These are phyloP conservation scores for Virgularia gustaviana DNA, from an alignment of 92 coral and sea anemone genomes.

Conservation along the genomic window DNA sequence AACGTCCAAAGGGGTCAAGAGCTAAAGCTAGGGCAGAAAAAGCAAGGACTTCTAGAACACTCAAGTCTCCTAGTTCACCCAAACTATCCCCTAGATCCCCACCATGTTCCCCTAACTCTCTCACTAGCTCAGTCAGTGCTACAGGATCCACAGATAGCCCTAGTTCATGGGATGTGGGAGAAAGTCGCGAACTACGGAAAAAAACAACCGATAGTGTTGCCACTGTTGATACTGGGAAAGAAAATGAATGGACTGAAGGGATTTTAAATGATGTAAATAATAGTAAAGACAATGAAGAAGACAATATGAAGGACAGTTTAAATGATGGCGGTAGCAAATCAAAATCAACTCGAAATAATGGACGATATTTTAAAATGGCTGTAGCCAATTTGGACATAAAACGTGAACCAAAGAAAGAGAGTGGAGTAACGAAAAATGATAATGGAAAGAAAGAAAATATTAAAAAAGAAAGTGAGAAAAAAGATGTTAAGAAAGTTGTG, in stretches of 20 bases:
- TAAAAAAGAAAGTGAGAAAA: slow-evolving; percentile 41
- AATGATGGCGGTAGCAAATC: slow-evolving; percentile 22
- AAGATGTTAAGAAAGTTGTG: slow-evolving; percentile 23
- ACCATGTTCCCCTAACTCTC: slow-evolving; percentile 18
- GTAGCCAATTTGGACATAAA: slow-evolving; percentile 34
- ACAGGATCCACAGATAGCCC: slow-evolving; percentile 30
- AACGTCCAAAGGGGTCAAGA: slow-evolving; percentile 1
- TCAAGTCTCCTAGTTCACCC: slow-evolving; percentile 21
- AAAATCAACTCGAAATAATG: background rate
- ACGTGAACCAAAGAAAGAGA: slow-evolving; percentile 3
- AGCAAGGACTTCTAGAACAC: background rate
- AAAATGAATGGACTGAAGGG: slow-evolving; percentile 40
- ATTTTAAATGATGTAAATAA: slow-evolving; percentile 15
- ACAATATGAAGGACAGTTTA: slow-evolving; percentile 31
- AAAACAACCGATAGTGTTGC: slow-evolving; percentile 1
- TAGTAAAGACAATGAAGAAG: slow-evolving; percentile 34
- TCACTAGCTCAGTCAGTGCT: slow-evolving; percentile 25
- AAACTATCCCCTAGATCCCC: slow-evolving; percentile 2
- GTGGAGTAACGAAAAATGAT: slow-evolving; percentile 9
- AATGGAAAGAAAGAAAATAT: slow-evolving; percentile 23
- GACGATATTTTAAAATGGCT: slow-evolving; percentile 7
- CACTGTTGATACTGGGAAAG: slow-evolving; percentile 14
- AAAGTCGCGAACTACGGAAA: slow-evolving; percentile 1
- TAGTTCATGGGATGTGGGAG: slow-evolving; percentile 18
- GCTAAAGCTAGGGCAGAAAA: slow-evolving; percentile 18